Conservation (phyloP, 2,113 vertebrate species). For the Trichechus manatus region DNA sequence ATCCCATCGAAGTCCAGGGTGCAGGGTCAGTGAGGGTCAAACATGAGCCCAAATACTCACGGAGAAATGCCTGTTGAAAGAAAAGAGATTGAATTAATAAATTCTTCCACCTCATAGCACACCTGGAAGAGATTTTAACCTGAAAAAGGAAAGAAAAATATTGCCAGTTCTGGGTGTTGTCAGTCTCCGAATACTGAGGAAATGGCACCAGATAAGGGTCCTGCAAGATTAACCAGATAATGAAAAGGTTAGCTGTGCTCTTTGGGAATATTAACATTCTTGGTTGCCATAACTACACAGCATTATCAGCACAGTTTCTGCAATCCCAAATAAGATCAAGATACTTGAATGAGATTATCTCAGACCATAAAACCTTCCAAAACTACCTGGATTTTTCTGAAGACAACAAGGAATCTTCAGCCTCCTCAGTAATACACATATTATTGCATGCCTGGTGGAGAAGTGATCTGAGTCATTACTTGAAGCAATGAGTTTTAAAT, state of each 20-base stretch:
- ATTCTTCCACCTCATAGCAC: neutral
- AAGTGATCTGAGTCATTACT: neutral
- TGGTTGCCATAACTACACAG: constrained; percentile 67
- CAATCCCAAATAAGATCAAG: constrained; percentile 73
- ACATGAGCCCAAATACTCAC: neutral
- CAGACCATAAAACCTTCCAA: constrained; percentile 64
- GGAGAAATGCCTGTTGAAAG: neutral
- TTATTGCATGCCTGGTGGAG: neutral
- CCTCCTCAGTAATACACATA: neutral
- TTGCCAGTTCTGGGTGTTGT: neutral
- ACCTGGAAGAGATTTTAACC: constrained; percentile 33
- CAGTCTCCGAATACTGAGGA: neutral
- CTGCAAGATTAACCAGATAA: constrained; percentile 61
- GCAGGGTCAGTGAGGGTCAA: neutral
- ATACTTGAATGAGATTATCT: constrained; percentile 73
- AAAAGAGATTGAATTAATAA: constrained; percentile 27
- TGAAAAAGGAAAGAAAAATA: constrained; percentile 46
- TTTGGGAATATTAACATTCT: constrained; percentile 53
- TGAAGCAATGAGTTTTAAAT: neutral
- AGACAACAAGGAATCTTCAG: neutral
- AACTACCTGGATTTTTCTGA: constrained; percentile 54
- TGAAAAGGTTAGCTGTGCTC: constrained; percentile 36
- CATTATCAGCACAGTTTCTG: constrained; percentile 48
- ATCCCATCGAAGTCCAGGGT: neutral
- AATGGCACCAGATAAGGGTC: constrained; percentile 2